phyloP scores from a whole-genome alignment of 1,140 invertebrate species.

The Manduca sexta region DNA sequence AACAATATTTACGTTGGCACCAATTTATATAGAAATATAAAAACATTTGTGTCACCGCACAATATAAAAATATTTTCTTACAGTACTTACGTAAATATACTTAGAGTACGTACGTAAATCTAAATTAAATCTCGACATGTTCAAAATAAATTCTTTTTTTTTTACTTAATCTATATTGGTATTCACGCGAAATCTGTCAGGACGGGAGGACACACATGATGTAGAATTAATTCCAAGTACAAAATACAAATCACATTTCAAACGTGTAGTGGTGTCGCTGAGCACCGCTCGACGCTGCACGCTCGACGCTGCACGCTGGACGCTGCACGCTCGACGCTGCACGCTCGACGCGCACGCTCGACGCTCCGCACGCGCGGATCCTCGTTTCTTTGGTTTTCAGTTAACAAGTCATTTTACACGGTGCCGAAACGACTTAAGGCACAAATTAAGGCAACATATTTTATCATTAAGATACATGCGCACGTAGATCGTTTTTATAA shows the following conservation, averaged over 20 bases:
- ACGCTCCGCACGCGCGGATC: too few relatives aligned
- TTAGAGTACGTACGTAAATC: slow-evolving; percentile 40
- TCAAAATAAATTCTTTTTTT: slow-evolving; percentile 59
- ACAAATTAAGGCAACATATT: neutral
- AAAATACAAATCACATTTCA: neutral
- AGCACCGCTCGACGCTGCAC: too few relatives aligned
- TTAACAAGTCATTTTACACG: neutral
- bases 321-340: too few relatives aligned
- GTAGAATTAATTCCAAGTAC: neutral
- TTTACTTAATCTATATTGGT: slow-evolving; percentile 54
- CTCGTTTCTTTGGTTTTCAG: neutral
- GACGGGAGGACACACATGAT: slow-evolving; percentile 17
- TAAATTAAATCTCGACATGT: slow-evolving; percentile 65
- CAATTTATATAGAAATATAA: slow-evolving; percentile 65
- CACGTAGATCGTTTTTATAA: too few relatives aligned
- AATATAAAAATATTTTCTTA: slow-evolving; percentile 71
- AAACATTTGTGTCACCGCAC: slow-evolving; percentile 64
- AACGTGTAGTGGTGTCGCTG: too few relatives aligned
- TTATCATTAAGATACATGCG: neutral
- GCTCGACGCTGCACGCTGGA: too few relatives aligned
- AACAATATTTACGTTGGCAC: slow-evolving; percentile 72
- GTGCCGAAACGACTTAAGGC: neutral
- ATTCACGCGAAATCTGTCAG: slow-evolving; percentile 37
- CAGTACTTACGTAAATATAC: slow-evolving; percentile 65
- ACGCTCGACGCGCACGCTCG: too few relatives aligned